Conservation (phyloP, 1,140 invertebrate genomes). For the Drosophila kikkawai region DNA sequence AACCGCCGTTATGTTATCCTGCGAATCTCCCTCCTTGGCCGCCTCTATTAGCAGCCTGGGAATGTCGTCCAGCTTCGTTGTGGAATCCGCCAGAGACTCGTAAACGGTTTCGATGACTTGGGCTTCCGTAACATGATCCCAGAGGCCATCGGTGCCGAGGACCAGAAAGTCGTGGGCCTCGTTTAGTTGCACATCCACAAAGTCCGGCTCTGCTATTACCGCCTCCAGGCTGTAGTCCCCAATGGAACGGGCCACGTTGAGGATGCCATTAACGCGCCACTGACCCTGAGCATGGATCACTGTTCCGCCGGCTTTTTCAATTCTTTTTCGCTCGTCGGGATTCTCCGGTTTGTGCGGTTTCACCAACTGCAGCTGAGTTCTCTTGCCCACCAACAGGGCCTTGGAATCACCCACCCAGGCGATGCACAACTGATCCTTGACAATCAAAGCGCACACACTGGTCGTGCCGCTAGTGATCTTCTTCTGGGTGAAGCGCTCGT, state of each 20-base stretch:
- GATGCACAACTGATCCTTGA: conserved; percentile 89
- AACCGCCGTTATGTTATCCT: conserved; percentile 79
- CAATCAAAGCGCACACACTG: conserved; percentile 89
- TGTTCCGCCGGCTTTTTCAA: conserved; percentile 67
- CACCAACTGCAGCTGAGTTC: conserved; percentile 87
- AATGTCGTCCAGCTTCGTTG: conserved; percentile 75
- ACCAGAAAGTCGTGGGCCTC: conserved; percentile 96
- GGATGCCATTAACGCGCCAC: conserved; percentile 82
- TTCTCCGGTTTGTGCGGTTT: conserved; percentile 93
- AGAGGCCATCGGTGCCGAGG: conserved; percentile 96
- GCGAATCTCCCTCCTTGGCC: conserved; percentile 74
- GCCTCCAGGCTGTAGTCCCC: conserved; percentile 85
- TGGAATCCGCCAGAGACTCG: conserved; percentile 48
- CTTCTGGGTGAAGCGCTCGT: conserved; percentile 92
- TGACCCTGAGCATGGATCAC: conserved; percentile 77
- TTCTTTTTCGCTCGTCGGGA: conserved; percentile 68
- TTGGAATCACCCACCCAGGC: conserved; percentile 98
- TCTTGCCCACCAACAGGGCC: conserved; percentile 91
- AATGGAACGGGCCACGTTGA: conserved; percentile 82
- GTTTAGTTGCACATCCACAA: conserved; percentile 88
- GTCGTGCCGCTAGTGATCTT: conserved; percentile 92
- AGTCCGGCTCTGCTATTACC: conserved; percentile 94
- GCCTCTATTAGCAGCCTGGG: conserved; percentile 75
- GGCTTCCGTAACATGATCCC: conserved; percentile 92
- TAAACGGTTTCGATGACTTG: conserved; percentile 86